phyloP scores from a whole-genome alignment of 2,888 invertebrate species.

The Lasioglossum calceatum region DNA sequence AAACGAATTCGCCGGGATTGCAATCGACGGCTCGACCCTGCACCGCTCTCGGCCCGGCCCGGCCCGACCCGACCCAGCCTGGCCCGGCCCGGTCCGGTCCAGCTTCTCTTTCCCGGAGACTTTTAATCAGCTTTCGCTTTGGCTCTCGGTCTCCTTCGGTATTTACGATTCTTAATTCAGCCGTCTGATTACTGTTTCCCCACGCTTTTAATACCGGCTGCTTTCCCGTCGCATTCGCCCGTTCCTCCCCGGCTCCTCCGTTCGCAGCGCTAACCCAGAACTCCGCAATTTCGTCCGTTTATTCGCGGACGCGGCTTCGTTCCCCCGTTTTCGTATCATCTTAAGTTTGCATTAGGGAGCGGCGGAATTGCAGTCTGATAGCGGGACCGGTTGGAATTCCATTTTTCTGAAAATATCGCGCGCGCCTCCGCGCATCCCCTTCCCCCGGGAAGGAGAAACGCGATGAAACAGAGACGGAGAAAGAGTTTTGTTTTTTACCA shows the following conservation, averaged over 20 bases:
- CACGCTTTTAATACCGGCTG: slow-evolving; percentile 38
- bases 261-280: slow-evolving; percentile 12
- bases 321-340: slow-evolving; percentile 19
- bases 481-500: slow-evolving; percentile 13
- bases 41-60: background rate
- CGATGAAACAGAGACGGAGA: background rate
- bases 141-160: slow-evolving; percentile 24
- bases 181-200: slow-evolving; percentile 52
- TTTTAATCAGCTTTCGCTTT: slow-evolving; percentile 62
- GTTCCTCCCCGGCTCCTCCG: background rate
- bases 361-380: slow-evolving; percentile 21
- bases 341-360: slow-evolving; percentile 32
- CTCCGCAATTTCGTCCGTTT: slow-evolving; percentile 18
- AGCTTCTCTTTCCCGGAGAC: background rate
- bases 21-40: slow-evolving; percentile 29
- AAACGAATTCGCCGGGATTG: slow-evolving; percentile 54
- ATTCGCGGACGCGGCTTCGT: slow-evolving; percentile 18
- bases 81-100: background rate
- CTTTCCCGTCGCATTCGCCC: slow-evolving; percentile 1
- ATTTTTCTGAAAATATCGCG: slow-evolving; percentile 37
- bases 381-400: slow-evolving; percentile 24
- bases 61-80: background rate
- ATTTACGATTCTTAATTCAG: slow-evolving; percentile 53
- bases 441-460: background rate
- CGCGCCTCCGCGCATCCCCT: background rate